Conservation (phyloP, 2,888 invertebrate genomes). For the Drosophila kuntzei region DNA sequence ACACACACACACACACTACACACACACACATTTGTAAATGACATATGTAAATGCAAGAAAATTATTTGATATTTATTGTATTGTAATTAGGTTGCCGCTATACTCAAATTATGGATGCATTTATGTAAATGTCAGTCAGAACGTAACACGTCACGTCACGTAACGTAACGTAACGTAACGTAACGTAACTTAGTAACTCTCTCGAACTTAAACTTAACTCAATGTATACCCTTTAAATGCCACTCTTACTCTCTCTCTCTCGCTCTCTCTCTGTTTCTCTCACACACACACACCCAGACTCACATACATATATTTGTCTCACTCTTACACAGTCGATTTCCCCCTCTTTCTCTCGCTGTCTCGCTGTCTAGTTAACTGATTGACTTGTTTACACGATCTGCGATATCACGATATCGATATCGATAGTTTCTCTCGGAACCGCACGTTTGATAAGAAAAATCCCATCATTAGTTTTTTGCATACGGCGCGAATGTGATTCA, state of each 20-base stretch:
- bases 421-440: conserved; percentile 6
- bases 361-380: conserved; percentile 51
- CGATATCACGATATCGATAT: conserved; percentile 9
- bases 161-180: conserved; percentile 13
- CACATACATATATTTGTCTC: conserved; percentile 15
- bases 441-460: conserved; percentile 9
- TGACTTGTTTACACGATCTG: conserved; percentile 19
- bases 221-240: conserved; percentile 32
- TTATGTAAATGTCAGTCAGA: conserved; percentile 63
- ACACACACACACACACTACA: conserved; percentile 48
- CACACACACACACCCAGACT: conserved; percentile 11
- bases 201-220: conserved; percentile 55
- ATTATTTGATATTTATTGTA: conserved; percentile 76
- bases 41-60: conserved; percentile 75
- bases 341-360: conserved; percentile 19
- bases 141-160: conserved; percentile 35
- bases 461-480: conserved; percentile 47
- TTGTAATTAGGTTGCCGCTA: conserved; percentile 79
- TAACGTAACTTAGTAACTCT: conserved; percentile 33
- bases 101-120: conserved; percentile 78
- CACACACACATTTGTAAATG: conserved; percentile 73
- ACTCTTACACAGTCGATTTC: conserved; percentile 9
- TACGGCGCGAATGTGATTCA: conserved; percentile 72
- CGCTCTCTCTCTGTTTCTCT: conserved; percentile 6
- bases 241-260: conserved; percentile 20